Evolutionary conservation across 2,113 vertebrate species (phyloP).

Genomic region (Dermatemys mawii): DNA sequence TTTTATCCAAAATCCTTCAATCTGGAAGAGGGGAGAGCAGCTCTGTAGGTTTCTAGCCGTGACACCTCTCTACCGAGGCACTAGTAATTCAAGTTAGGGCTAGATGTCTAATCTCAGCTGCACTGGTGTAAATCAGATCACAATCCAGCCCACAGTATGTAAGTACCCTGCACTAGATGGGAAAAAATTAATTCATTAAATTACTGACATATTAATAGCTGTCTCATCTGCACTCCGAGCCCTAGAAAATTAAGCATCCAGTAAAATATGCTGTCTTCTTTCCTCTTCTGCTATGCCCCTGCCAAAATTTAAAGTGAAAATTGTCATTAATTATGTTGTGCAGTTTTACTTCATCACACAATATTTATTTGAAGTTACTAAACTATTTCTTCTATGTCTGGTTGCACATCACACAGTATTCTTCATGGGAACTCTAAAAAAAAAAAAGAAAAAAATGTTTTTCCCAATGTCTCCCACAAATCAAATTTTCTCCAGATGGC

Average conservation of each 20-base stretch:
- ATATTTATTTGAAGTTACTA: rapidly evolving
- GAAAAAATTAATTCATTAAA: rapidly evolving
- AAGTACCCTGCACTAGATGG: rapidly evolving
- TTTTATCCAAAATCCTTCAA: neutral
- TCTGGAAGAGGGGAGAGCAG: neutral
- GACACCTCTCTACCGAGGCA: neutral
- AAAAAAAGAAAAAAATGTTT: too few species aligned
- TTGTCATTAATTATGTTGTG: neutral
- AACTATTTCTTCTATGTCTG: rapidly evolving
- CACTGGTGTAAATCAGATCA: too few species aligned
- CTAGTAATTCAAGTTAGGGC: neutral
- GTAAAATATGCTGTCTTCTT: neutral
- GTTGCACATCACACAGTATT: neutral
- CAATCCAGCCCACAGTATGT: neutral
- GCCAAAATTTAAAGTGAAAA: neutral
- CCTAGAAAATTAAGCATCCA: neutral
- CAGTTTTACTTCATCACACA: rapidly evolving
- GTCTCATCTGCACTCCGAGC: neutral
- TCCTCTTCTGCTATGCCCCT: neutral
- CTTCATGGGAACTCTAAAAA: neutral
- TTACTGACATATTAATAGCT: neutral
- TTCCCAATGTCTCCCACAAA: neutral
- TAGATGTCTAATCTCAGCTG: rapidly evolving
- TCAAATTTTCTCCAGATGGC: neutral
- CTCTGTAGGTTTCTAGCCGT: neutral